A percentile compares a stretch with the other conserved stretches of the same genome.
phyloP scores from a whole-genome alignment of 2,797 vertebrate species.

The Girardinus metallicus region DNA sequence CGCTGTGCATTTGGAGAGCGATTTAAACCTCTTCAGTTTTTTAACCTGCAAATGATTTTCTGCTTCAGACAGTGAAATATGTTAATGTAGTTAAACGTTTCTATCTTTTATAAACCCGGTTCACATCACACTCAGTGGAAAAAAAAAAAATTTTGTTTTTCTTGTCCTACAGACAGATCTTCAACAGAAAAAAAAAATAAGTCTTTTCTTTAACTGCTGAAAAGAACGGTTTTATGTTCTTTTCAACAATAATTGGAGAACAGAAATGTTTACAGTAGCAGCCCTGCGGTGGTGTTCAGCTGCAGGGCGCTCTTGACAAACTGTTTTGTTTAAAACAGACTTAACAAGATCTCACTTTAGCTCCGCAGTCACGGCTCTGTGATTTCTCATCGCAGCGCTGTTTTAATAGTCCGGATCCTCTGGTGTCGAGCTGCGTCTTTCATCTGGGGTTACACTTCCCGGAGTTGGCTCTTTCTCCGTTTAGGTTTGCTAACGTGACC shows the following conservation, averaged over 20 bases:
- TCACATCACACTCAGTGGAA: neutral
- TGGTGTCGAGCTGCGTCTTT: neutral
- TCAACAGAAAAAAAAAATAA: neutral
- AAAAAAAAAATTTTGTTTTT: neutral
- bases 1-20: neutral
- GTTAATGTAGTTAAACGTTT: neutral
- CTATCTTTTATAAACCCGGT: neutral
- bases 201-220: neutral
- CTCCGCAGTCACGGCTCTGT: neutral
- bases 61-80: neutral
- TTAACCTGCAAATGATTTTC: neutral
- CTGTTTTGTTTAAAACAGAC: neutral
- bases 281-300: neutral
- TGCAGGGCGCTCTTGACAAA: conserved; percentile 1
- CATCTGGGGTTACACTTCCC: neutral
- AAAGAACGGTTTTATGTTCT: conserved; percentile 2
- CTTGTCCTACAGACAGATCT: neutral
- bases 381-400: neutral
- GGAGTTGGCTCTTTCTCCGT: neutral
- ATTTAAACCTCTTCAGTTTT: neutral
- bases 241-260: neutral
- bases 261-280: neutral
- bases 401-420: neutral
- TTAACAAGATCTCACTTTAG: neutral
- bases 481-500: neutral